Percentiles rank a stretch among this genome's conserved stretches.
These are phyloP conservation scores for Anolis apletophallus DNA, from an alignment of 2,797 vertebrate species.

Conservation along the genomic window DNA sequence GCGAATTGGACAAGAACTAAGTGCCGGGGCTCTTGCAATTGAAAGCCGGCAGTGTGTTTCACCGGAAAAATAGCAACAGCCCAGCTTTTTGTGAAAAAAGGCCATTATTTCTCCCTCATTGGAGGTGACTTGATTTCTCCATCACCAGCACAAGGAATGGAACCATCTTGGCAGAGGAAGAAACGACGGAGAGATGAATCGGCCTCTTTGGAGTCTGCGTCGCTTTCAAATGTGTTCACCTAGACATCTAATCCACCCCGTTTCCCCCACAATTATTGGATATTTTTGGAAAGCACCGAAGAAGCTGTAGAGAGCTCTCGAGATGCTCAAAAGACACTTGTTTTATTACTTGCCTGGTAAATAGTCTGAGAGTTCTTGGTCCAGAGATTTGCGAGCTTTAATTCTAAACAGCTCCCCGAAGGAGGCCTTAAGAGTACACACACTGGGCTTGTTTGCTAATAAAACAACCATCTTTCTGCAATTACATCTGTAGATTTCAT, in stretches of 20 bases:
- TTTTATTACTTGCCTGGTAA: too few relatives aligned
- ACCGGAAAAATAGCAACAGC: slow-evolving; percentile 69
- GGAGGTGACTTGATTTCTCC: slow-evolving; percentile 72
- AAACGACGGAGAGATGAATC: background rate
- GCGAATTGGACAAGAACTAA: slow-evolving; percentile 36
- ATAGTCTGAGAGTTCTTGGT: too few relatives aligned
- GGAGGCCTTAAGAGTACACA: too few relatives aligned
- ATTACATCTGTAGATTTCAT: too few relatives aligned
- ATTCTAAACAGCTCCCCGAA: too few relatives aligned
- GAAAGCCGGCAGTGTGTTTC: slow-evolving; percentile 74
- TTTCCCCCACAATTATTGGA: background rate
- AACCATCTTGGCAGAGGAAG: slow-evolving; percentile 34
- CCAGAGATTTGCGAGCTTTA: too few relatives aligned
- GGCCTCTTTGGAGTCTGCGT: background rate
- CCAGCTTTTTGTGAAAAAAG: slow-evolving; percentile 58
- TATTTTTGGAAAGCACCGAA: too few relatives aligned
- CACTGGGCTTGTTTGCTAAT: too few relatives aligned
- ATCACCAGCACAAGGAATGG: slow-evolving; percentile 53
- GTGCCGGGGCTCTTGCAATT: slow-evolving; percentile 66
- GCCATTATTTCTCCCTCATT: slow-evolving; percentile 74
- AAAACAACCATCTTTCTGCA: too few relatives aligned
- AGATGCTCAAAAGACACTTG: too few relatives aligned
- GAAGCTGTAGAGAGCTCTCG: too few relatives aligned
- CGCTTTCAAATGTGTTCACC: background rate
- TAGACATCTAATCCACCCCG: background rate